phyloP scores from a whole-genome alignment of 1,140 invertebrate species.

The Drosophila sp. region DNA sequence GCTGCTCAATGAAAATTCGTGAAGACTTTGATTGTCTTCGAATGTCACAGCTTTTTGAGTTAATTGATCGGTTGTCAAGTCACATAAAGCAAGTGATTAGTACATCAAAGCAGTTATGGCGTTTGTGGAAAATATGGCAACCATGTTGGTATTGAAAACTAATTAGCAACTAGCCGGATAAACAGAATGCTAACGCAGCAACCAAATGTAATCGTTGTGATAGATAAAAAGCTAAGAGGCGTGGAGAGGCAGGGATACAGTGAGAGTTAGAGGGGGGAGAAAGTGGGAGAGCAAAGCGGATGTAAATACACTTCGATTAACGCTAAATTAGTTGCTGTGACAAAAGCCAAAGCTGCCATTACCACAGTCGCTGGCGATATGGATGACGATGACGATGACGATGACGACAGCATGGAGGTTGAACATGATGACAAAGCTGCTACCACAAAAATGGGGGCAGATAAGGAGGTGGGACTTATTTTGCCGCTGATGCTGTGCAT shows the following conservation, averaged over 20 bases:
- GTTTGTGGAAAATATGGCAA: not conserved
- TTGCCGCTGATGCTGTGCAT: conserved; percentile 52
- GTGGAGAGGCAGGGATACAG: conserved; percentile 1
- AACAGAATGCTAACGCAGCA: conserved; percentile 33
- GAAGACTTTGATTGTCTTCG: not conserved
- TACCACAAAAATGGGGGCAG: conserved; percentile 10
- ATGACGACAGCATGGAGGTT: conserved; percentile 25
- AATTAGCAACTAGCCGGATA: conserved; percentile 58
- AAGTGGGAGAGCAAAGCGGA: not conserved
- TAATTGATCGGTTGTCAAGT: conserved; percentile 20
- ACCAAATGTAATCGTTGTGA: conserved; percentile 26
- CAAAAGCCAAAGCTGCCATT: conserved; percentile 34
- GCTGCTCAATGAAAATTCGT: not conserved
- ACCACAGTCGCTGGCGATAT: conserved; percentile 21
- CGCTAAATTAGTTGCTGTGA: conserved; percentile 64
- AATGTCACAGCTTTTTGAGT: not conserved
- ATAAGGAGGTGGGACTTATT: conserved; percentile 53
- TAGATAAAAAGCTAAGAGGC: conserved; percentile 22
- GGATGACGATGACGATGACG: conserved; percentile 19
- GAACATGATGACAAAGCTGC: conserved; percentile 28
- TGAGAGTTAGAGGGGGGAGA: no score
- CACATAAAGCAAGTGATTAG: conserved; percentile 13
- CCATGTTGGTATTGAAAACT: conserved; percentile 52
- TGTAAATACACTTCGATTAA: conserved; percentile 71
- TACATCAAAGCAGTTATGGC: conserved; percentile 3